Evolutionary conservation across 2,113 vertebrate species (phyloP).

Genomic region (Hydrolagus affinis): DNA sequence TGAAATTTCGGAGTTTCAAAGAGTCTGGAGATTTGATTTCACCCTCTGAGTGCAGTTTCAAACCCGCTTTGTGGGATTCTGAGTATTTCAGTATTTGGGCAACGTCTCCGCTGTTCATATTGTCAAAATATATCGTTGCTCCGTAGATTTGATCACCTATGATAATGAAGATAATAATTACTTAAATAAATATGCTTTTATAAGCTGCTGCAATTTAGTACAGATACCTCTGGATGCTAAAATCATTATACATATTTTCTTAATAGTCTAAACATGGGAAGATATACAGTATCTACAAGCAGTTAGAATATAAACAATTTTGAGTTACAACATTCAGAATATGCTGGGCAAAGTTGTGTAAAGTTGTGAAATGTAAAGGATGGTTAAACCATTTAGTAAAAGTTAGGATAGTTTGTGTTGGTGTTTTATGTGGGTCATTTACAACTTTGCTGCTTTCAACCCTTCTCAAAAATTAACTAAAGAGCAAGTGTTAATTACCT

Average conservation of each 20-base stretch:
- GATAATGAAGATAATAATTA: neutral
- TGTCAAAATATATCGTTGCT: conserved; percentile 29
- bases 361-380: no score
- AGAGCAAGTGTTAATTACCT: neutral
- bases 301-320: no score
- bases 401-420: no score
- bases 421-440: no score
- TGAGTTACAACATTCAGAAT: no score
- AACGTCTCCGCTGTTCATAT: neutral
- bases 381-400: no score
- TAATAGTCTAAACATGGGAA: neutral
- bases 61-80: conserved; percentile 8
- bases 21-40: conserved; percentile 1
- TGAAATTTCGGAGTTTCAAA: neutral
- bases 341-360: no score
- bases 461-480: no score
- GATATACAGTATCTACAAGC: no score
- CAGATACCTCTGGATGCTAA: neutral
- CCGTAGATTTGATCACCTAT: conserved; percentile 17
- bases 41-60: neutral
- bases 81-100: conserved; percentile 25
- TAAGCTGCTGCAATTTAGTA: neutral
- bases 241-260: neutral
- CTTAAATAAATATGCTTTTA: neutral
- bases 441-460: no score